phyloP scores from a whole-genome alignment of 2,888 invertebrate genomes.

The Orthosia gracilis region DNA sequence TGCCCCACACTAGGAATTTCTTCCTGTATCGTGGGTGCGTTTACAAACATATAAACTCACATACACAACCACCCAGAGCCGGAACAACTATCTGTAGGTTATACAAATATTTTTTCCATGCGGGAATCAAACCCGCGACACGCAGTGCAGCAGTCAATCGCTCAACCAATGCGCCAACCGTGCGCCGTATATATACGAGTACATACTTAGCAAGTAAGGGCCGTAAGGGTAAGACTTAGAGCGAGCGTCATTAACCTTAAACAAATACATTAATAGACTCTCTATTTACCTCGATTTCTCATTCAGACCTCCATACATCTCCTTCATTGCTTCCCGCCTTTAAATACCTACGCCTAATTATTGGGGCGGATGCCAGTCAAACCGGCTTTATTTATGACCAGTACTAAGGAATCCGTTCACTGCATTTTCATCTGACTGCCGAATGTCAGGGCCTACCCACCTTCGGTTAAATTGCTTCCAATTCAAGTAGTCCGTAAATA shows the following conservation, averaged over 20 bases:
- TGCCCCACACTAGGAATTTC: too few relatives aligned
- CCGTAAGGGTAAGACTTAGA: background rate
- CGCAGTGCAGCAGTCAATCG: too few relatives aligned
- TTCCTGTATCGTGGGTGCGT: too few relatives aligned
- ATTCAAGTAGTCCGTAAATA: constrained; percentile 55
- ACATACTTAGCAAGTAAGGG: background rate
- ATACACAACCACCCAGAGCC: too few relatives aligned
- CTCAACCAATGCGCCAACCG: too few relatives aligned
- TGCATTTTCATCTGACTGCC: constrained; percentile 53
- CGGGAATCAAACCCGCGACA: too few relatives aligned
- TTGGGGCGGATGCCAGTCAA: constrained; percentile 60
- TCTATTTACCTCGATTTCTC: constrained; percentile 55
- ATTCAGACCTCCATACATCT: constrained; percentile 56
- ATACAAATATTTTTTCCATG: too few relatives aligned
- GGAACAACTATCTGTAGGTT: too few relatives aligned
- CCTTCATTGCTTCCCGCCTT: constrained; percentile 58
- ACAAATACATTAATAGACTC: constrained; percentile 45
- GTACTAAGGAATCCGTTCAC: constrained; percentile 43
- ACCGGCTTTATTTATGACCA: constrained; percentile 60
- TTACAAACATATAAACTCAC: too few relatives aligned
- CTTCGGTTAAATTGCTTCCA: constrained; percentile 56
- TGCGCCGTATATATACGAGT: too few relatives aligned
- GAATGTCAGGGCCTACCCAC: constrained; percentile 45
- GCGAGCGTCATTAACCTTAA: constrained; percentile 30
- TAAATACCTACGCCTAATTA: constrained; percentile 64